Conservation (phyloP, 1,140 invertebrate genomes). For the Papilio dardanus region DNA sequence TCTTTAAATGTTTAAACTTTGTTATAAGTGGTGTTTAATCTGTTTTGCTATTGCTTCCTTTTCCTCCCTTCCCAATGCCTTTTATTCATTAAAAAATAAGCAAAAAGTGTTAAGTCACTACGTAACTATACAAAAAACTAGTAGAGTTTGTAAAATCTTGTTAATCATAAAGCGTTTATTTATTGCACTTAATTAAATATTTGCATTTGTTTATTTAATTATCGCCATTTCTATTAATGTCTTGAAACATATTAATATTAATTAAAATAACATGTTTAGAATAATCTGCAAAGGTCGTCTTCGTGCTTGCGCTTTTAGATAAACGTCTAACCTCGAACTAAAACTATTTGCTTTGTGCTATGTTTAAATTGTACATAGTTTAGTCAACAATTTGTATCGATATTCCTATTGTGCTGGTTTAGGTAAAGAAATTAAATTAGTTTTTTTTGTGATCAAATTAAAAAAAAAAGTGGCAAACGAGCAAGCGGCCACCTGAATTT, state of each 20-base stretch:
- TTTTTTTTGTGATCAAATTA: no score
- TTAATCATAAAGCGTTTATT: neutral
- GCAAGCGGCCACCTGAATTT: no score
- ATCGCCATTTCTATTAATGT: neutral
- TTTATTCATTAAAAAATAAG: no score
- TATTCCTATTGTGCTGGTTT: neutral
- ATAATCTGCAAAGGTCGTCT: conserved; percentile 24
- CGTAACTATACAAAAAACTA: no score
- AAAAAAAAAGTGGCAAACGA: no score
- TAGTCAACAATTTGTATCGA: neutral
- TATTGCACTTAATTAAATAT: neutral
- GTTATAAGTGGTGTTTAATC: no score
- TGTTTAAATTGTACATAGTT: neutral
- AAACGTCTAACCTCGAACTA: conserved; percentile 9
- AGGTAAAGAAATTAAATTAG: neutral
- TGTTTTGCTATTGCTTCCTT: no score
- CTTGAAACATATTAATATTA: conserved; percentile 28
- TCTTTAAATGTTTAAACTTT: no score
- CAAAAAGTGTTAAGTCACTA: no score
- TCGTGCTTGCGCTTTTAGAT: conserved; percentile 20
- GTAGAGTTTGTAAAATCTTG: neutral
- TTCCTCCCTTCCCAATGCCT: no score
- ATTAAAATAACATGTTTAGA: conserved; percentile 25
- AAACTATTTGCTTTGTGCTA: conserved; percentile 8
- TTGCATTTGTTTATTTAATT: neutral